Conservation (phyloP, 92 coral and sea anemone genomes). For the Phenganax subtilis region DNA sequence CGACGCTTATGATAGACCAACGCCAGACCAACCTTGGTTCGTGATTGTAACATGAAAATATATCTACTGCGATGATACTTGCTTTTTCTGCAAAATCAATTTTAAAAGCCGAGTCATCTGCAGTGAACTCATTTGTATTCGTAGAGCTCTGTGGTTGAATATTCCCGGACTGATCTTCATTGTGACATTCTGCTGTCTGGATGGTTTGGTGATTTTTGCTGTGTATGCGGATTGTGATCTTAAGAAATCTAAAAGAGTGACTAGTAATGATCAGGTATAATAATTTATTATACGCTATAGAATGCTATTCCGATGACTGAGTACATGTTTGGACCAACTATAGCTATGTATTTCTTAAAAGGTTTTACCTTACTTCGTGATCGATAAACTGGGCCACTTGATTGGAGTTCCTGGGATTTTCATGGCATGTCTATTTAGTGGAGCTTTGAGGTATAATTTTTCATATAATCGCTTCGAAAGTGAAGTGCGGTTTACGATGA, state of each 20-base stretch:
- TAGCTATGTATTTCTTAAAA: background rate
- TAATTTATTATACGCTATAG: background rate
- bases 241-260: slow-evolving; percentile 43
- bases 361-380: slow-evolving; percentile 89
- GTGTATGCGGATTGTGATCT: slow-evolving; percentile 78
- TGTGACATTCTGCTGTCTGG: slow-evolving; percentile 78
- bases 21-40: no score
- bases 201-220: slow-evolving; percentile 92
- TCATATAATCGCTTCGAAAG: background rate
- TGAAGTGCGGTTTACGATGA: background rate
- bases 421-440: slow-evolving; percentile 85
- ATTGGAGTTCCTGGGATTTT: slow-evolving; percentile 90
- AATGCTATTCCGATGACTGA: no score
- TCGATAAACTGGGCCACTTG: slow-evolving; percentile 83
- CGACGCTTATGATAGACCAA: no score
- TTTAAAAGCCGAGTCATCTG: no score
- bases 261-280: slow-evolving; percentile 89
- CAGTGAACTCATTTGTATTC: no score
- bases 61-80: no score
- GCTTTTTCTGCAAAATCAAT: no score
- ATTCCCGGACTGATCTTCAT: slow-evolving; percentile 79
- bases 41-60: no score
- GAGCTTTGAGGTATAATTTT: slow-evolving; percentile 69
- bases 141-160: slow-evolving; percentile 68
- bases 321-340: no score